phyloP scores from a whole-genome alignment of 2,113 vertebrate genomes.

The Murina feae region DNA sequence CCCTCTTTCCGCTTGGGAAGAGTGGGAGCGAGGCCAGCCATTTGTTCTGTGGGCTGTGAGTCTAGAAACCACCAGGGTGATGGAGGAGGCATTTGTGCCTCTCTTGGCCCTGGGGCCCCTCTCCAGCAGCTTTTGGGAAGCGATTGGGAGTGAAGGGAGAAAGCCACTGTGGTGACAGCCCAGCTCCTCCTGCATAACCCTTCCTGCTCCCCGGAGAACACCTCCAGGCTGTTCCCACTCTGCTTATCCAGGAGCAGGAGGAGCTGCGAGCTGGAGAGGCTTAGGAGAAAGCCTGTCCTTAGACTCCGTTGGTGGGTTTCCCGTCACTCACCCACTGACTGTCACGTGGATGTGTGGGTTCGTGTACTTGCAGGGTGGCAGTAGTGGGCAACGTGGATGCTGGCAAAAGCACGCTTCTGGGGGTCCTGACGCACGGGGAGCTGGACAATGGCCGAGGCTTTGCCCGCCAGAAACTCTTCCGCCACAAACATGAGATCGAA shows the following conservation, averaged over 20 bases:
- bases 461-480: constrained; percentile 97
- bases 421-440: constrained; percentile 95
- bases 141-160: neutral
- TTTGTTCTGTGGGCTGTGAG: neutral
- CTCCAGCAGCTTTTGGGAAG: neutral
- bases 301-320: neutral
- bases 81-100: neutral
- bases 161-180: neutral
- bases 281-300: neutral
- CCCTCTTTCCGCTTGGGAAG: neutral
- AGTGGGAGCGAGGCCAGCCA: neutral
- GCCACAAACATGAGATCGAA: constrained; percentile 98
- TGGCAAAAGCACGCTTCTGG: constrained; percentile 95
- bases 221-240: neutral
- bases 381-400: constrained; percentile 98
- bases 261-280: neutral
- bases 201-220: neutral
- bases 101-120: neutral
- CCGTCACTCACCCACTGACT: neutral
- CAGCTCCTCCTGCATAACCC: neutral
- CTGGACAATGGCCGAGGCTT: constrained; percentile 98
- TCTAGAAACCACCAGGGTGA: neutral
- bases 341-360: neutral
- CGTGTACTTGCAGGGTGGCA: constrained; percentile 86
- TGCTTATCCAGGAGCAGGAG: neutral